Evolutionary conservation across 2,888 invertebrate species (phyloP).

Genomic region (Aporophyla nigra): DNA sequence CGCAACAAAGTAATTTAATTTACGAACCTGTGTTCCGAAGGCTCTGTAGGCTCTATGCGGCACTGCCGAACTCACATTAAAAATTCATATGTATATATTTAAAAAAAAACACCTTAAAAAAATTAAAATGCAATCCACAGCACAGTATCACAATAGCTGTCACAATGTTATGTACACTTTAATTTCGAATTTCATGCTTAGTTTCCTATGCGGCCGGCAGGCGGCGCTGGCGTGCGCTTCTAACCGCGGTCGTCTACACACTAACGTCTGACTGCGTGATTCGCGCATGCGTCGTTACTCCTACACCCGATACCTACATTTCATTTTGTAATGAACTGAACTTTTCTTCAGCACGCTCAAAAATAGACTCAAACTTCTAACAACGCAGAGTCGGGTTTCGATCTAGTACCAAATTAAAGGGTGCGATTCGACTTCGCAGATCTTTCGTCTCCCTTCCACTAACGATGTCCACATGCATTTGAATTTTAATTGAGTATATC

Average conservation of each 20-base stretch:
- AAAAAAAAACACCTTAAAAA: conserved; percentile 70
- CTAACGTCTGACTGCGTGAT: conserved; percentile 74
- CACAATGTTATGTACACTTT: conserved; percentile 72
- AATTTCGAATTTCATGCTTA: conserved; percentile 83
- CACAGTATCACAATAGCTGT: conserved; percentile 57
- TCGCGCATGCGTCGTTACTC: conserved; percentile 82
- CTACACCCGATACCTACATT: conserved; percentile 77
- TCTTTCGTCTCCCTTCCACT: conserved; percentile 73
- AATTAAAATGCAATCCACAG: conserved; percentile 57
- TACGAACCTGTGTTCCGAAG: conserved; percentile 80
- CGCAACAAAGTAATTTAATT: conserved; percentile 85
- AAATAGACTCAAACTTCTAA: conserved; percentile 59
- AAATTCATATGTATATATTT: conserved; percentile 75
- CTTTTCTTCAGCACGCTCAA: conserved; percentile 50
- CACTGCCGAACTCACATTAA: conserved; percentile 75
- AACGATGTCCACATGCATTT: conserved; percentile 75
- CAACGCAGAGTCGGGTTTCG: conserved; percentile 59
- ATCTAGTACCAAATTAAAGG: conserved; percentile 65
- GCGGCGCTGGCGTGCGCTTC: conserved; percentile 79
- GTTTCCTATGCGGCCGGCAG: conserved; percentile 69
- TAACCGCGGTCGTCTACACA: conserved; percentile 74
- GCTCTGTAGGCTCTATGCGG: conserved; percentile 68
- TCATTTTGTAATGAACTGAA: conserved; percentile 85
- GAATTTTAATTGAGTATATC: conserved; percentile 79
- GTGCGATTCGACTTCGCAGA: conserved; percentile 75